These are phyloP conservation scores for Heliconius sara DNA, from an alignment of 2,888 invertebrate species.

Conservation along the genomic window DNA sequence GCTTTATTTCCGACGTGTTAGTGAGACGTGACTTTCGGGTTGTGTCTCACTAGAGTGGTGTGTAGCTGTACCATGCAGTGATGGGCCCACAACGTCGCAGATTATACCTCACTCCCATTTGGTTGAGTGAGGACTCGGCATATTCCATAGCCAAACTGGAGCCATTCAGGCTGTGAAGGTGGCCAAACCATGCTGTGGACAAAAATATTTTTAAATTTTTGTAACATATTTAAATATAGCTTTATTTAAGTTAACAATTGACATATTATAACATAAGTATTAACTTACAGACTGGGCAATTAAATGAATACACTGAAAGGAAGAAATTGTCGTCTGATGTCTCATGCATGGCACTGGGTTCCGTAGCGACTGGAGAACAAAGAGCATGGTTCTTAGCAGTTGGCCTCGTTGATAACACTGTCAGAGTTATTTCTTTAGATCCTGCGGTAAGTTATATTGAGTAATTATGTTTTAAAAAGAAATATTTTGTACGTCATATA, in stretches of 20 bases:
- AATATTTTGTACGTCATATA: constrained; percentile 2
- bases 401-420: constrained; percentile 97
- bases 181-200: constrained; percentile 86
- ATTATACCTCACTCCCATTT: constrained; percentile 81
- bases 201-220: constrained; percentile 52
- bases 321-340: constrained; percentile 98
- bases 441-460: constrained; percentile 87
- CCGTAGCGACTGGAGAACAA: constrained; percentile 97
- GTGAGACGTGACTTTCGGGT: constrained; percentile 63
- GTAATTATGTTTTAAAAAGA: background rate
- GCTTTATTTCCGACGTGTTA: constrained; percentile 65
- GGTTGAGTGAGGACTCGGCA: constrained; percentile 85
- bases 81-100: constrained; percentile 86
- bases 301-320: constrained; percentile 99
- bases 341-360: constrained; percentile 98
- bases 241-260: background rate
- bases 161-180: constrained; percentile 87
- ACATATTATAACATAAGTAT: background rate
- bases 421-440: constrained; percentile 98
- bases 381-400: constrained; percentile 98
- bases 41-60: constrained; percentile 64
- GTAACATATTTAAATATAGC: background rate
- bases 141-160: constrained; percentile 90
- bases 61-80: constrained; percentile 83
- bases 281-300: constrained; percentile 93